Evolutionary conservation across 2,113 vertebrate genomes (phyloP), one percentile per base, ranked within the genome.

Genomic region (Excalfactoria chinensis): DNA sequence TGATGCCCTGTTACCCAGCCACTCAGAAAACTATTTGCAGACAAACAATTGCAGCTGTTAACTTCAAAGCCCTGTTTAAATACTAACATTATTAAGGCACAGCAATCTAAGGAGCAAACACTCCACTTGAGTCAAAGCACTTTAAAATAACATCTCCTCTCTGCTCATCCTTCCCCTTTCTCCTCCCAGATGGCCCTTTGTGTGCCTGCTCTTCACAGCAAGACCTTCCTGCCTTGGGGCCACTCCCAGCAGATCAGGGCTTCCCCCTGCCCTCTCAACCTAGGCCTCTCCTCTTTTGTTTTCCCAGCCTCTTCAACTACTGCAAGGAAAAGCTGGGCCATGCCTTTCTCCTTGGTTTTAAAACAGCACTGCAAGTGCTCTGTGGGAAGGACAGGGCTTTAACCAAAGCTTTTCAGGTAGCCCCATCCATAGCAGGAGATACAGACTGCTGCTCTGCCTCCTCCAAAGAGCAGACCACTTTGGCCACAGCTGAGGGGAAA

Each of bases 101-200:
- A 30, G 90, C 95, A 95, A 95, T 73, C 78, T 64, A 53, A 87
- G 77, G 64, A 58, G 88, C 86, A 93, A 94, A 95, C 89, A 67
- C 69, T 89, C 34, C 46, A 55, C 43, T 79, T 49, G 44, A 94
- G 88, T 60, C 78, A 82, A 66, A 88, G 80, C 84, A 64, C 86
- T 96, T 95, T 67, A 93, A 86, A 96, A 92, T 70, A 96, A 86
- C 67, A 82, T 44, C 71, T 40, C 69, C 78, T 59, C 77, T n/a
- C 2, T 20, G 43, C 86, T 92, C 91, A 82, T 81, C 94, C 85
- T 87, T 90, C 48, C 87, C 69, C 40, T 69, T 76, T 89, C 64
- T 43, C 63, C 75, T 89, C 87, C 93, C 95, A 96, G 88, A 84
- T 96, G 95, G 93, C 79, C 75, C 89, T 96, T 95, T 96, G 96